These are phyloP conservation scores for Drosophila guanche DNA, from an alignment of 1,140 invertebrate species.

Conservation along the genomic window DNA sequence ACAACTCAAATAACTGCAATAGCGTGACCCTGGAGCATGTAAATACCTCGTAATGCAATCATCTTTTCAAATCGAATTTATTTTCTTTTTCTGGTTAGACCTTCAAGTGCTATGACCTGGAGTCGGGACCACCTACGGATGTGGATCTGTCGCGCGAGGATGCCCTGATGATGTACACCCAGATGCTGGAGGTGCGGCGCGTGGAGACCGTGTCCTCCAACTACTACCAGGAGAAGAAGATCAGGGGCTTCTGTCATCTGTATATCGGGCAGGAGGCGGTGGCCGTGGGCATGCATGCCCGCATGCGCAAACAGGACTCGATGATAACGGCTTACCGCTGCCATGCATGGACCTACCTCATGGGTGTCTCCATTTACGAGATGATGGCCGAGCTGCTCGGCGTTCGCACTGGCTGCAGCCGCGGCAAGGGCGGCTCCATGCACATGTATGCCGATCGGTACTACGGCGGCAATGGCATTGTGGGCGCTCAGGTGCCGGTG, in stretches of 20 bases:
- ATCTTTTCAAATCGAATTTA: background rate
- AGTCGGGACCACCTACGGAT: conserved; percentile 88
- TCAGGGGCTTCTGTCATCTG: conserved; percentile 93
- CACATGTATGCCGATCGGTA: conserved; percentile 87
- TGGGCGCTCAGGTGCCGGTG: conserved; percentile 97
- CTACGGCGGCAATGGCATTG: conserved; percentile 98
- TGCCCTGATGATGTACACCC: conserved; percentile 85
- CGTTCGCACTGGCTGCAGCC: conserved; percentile 87
- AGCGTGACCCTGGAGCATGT: conserved; percentile 66
- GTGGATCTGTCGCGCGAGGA: conserved; percentile 87
- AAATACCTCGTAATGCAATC: conserved; percentile 20
- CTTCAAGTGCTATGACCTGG: conserved; percentile 92
- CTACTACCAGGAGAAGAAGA: conserved; percentile 90
- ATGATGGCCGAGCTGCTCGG: conserved; percentile 95
- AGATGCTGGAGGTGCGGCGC: conserved; percentile 89
- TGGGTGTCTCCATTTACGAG: conserved; percentile 90
- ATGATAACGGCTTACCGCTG: conserved; percentile 89
- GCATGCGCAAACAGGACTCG: conserved; percentile 86
- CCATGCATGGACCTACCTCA: conserved; percentile 88
- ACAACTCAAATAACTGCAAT: conserved; percentile 18
- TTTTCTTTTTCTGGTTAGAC: conserved; percentile 22
- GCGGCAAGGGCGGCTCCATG: conserved; percentile 90
- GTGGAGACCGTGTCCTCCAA: conserved; percentile 89
- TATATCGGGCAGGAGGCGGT: conserved; percentile 90
- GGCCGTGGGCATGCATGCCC: conserved; percentile 86